phyloP scores from a whole-genome alignment of 1,140 invertebrate species.

The Rhynchophorus ferrugineus region DNA sequence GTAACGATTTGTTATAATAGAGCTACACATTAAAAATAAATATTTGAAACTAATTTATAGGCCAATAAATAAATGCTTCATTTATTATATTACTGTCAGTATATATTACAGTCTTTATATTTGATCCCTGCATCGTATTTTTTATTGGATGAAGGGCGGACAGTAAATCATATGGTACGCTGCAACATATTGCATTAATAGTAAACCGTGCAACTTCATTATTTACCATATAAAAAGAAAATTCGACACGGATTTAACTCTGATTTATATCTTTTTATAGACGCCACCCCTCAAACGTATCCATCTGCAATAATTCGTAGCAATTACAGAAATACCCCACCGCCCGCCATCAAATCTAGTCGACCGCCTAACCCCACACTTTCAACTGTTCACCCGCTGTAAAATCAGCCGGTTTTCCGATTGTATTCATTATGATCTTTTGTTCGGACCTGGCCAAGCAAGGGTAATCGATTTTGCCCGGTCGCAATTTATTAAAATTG shows the following conservation, averaged over 20 bases:
- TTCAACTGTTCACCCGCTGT: conserved; percentile 16
- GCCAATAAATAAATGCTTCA: no score
- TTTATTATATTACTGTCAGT: no score
- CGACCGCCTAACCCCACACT: conserved; percentile 14
- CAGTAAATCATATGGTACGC: no score
- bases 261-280: no score
- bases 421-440: conserved; percentile 24
- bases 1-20: no score
- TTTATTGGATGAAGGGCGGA: no score
- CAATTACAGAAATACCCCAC: conserved; percentile 14
- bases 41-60: no score
- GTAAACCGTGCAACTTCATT: no score
- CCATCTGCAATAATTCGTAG: conserved; percentile 11
- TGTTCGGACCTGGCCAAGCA: conserved; percentile 14
- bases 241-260: background rate
- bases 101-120: no score
- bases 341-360: conserved; percentile 8
- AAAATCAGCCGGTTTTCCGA: conserved; percentile 18
- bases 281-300: background rate
- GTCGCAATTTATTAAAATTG: conserved; percentile 23
- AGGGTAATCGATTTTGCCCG: conserved; percentile 18
- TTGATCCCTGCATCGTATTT: no score
- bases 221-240: background rate
- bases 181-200: no score
- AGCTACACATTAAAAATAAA: no score